Evolutionary conservation across 2,888 invertebrate species (phyloP).

Genomic region (Clivina fossor): DNA sequence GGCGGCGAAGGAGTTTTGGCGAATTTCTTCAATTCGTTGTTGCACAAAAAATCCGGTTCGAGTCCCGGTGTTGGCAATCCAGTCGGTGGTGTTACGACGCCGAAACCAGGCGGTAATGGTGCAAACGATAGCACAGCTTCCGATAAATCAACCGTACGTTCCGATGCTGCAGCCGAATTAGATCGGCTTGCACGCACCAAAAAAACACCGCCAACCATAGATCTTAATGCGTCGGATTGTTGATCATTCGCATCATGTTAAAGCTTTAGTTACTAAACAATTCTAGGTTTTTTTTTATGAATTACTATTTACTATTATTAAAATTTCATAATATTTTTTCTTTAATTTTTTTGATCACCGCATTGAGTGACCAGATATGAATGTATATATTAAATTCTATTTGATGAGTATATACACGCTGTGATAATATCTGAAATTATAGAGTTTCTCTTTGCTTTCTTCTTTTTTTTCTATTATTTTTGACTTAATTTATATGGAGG

Average conservation of each 20-base stretch:
- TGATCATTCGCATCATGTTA: constrained; percentile 42
- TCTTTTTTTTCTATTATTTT: no score
- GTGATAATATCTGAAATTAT: no score
- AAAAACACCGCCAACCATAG: constrained; percentile 52
- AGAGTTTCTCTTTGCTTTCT: no score
- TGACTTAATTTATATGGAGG: no score
- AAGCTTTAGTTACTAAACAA: constrained; percentile 1
- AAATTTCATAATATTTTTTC: neutral
- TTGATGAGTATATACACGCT: no score
- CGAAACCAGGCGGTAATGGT: constrained; percentile 49
- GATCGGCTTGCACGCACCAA: constrained; percentile 82
- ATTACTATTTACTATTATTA: no score
- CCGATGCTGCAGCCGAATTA: constrained; percentile 90
- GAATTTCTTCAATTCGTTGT: constrained; percentile 96
- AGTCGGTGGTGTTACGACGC: constrained; percentile 51
- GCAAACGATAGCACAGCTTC: constrained; percentile 49
- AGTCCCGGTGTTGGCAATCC: constrained; percentile 61
- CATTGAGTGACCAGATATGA: no score
- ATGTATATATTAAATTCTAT: no score
- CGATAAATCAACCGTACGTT: constrained; percentile 75
- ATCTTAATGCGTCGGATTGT: constrained; percentile 60
- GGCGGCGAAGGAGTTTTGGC: constrained; percentile 93
- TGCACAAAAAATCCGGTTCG: constrained; percentile 89
- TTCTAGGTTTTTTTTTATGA: constrained; percentile 7
- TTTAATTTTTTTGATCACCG: neutral